phyloP scores from a whole-genome alignment of 2,888 invertebrate species.

The Chrysina gloriosa region DNA sequence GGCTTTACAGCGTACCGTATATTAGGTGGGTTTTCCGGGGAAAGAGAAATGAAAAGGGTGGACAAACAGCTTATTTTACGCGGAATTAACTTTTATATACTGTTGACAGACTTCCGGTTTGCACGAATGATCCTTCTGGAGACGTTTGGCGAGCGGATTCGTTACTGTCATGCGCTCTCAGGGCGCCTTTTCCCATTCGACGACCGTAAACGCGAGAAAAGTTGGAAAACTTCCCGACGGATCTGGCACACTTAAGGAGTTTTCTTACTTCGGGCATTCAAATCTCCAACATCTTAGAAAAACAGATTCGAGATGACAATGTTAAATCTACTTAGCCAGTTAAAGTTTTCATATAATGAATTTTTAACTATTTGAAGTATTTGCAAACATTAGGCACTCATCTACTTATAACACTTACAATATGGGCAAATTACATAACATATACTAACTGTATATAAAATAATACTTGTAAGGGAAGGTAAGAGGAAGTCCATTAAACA shows the following conservation, averaged over 20 bases:
- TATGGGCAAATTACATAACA: too few relatives aligned
- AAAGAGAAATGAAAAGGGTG: constrained; percentile 40
- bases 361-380: neutral
- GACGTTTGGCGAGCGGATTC: constrained; percentile 23
- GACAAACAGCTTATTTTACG: constrained; percentile 62
- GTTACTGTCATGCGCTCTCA: constrained; percentile 47
- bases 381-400: too few relatives aligned
- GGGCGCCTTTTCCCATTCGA: constrained; percentile 18
- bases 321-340: constrained; percentile 4
- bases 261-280: constrained; percentile 52
- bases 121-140: constrained; percentile 41
- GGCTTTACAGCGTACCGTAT: neutral
- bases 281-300: constrained; percentile 46
- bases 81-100: constrained; percentile 63
- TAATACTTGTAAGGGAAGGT: too few relatives aligned
- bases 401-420: too few relatives aligned
- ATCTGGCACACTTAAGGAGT: constrained; percentile 23
- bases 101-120: constrained; percentile 61
- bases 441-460: too few relatives aligned
- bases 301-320: neutral
- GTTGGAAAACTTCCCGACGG: constrained; percentile 32
- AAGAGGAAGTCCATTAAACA: too few relatives aligned
- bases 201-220: constrained; percentile 17
- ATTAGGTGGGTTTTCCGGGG: constrained; percentile 25
- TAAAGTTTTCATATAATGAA: neutral